These are phyloP conservation scores for Calameuta idolon DNA, from an alignment of 2,888 invertebrate genomes.

Conservation along the genomic window DNA sequence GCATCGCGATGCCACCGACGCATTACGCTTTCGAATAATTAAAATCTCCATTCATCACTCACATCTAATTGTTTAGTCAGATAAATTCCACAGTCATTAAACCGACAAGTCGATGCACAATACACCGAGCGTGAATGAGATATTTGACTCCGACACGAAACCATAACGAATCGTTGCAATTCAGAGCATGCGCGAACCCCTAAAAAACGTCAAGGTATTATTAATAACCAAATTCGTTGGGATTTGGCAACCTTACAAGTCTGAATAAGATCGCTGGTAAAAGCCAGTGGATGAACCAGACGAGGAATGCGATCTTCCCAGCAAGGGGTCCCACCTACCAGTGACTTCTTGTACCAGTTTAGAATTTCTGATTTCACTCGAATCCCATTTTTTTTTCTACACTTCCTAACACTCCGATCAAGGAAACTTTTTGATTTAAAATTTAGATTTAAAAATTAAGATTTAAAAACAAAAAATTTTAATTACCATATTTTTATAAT, in stretches of 20 bases:
- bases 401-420: neutral
- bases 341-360: neutral
- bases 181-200: neutral
- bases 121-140: slow-evolving; percentile 24
- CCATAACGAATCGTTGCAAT: slow-evolving; percentile 32
- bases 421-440: neutral
- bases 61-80: slow-evolving; percentile 18
- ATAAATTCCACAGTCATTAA: slow-evolving; percentile 13
- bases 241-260: neutral
- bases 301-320: neutral
- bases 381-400: neutral
- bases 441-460: too few species aligned
- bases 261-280: neutral
- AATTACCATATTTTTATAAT: neutral
- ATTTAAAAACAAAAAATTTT: neutral
- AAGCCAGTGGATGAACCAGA: neutral
- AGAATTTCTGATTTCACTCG: neutral
- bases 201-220: neutral
- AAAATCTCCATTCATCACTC: slow-evolving; percentile 11
- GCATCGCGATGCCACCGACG: neutral
- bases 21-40: neutral
- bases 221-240: neutral
- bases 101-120: slow-evolving; percentile 6
- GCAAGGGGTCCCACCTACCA: neutral
- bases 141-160: slow-evolving; percentile 39